Conservation (phyloP, 2,888 invertebrate species). For the Diarsia brunnea region DNA sequence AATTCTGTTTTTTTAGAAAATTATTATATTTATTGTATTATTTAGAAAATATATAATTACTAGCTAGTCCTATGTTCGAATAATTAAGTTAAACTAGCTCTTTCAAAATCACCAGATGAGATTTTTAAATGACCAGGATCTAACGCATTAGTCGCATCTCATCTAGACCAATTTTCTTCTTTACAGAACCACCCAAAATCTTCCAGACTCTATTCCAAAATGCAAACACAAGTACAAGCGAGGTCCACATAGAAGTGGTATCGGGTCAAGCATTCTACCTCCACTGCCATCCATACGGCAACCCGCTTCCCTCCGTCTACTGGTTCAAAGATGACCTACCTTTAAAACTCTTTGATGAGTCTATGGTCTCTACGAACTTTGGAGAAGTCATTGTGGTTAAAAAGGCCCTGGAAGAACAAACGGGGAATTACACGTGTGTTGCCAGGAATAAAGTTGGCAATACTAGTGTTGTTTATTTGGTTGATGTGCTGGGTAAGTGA, state of each 20-base stretch:
- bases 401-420: slow-evolving; percentile 76
- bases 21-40: too few species aligned
- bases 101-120: too few species aligned
- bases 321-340: slow-evolving; percentile 91
- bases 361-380: slow-evolving; percentile 81
- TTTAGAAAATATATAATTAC: too few species aligned
- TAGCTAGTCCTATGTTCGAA: too few species aligned
- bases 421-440: slow-evolving; percentile 91
- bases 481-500: slow-evolving; percentile 86
- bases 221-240: slow-evolving; percentile 67
- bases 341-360: slow-evolving; percentile 87
- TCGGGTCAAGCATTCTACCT: slow-evolving; percentile 85
- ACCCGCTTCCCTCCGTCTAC: slow-evolving; percentile 90
- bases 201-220: slow-evolving; percentile 78
- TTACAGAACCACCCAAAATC: slow-evolving; percentile 86
- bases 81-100: too few species aligned
- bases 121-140: neutral
- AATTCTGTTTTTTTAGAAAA: too few species aligned
- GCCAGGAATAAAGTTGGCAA: slow-evolving; percentile 91
- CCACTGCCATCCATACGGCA: slow-evolving; percentile 91
- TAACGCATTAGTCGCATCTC: neutral
- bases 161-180: neutral
- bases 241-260: slow-evolving; percentile 79
- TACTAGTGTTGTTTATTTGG: slow-evolving; percentile 82
- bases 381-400: slow-evolving; percentile 81